A percentile compares a stretch with the other conserved stretches of the same genome.
Evolutionary conservation across 2,888 invertebrate genomes (phyloP).

Genomic region (Macropis europaea): DNA sequence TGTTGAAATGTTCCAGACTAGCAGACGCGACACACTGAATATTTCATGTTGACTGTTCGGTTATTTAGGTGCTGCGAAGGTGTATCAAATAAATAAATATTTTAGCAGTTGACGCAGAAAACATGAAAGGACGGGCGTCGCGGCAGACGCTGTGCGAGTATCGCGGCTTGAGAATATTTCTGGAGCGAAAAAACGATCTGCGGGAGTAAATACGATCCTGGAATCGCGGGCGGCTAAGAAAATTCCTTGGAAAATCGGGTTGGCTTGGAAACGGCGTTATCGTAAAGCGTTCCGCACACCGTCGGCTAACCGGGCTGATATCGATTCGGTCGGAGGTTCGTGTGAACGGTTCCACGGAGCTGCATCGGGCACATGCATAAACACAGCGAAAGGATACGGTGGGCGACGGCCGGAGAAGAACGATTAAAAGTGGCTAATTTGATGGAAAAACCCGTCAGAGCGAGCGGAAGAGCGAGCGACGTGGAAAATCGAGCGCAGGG

Average conservation of each 20-base stretch:
- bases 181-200: too few relatives aligned
- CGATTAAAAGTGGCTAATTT: conserved; percentile 57
- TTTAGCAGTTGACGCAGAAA: too few relatives aligned
- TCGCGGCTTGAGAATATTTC: too few relatives aligned
- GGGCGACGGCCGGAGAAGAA: conserved; percentile 2
- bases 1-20: too few relatives aligned
- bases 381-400: conserved; percentile 23
- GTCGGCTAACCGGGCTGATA: conserved; percentile 59
- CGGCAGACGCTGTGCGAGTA: too few relatives aligned
- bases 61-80: too few relatives aligned
- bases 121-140: too few relatives aligned
- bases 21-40: too few relatives aligned
- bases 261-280: conserved; percentile 50
- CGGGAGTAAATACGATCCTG: too few relatives aligned
- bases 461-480: conserved; percentile 23
- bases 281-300: conserved; percentile 43
- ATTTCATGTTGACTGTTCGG: too few relatives aligned
- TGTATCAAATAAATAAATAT: too few relatives aligned
- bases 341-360: conserved; percentile 25
- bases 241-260: conserved; percentile 24
- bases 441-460: conserved; percentile 43
- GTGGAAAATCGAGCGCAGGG: conserved; percentile 15
- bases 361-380: conserved; percentile 48
- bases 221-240: background rate
- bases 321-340: conserved; percentile 49